Base-by-base conservation (phyloP, 2,113 vertebrate genomes). In the Dipodomys merriami region DNA sequence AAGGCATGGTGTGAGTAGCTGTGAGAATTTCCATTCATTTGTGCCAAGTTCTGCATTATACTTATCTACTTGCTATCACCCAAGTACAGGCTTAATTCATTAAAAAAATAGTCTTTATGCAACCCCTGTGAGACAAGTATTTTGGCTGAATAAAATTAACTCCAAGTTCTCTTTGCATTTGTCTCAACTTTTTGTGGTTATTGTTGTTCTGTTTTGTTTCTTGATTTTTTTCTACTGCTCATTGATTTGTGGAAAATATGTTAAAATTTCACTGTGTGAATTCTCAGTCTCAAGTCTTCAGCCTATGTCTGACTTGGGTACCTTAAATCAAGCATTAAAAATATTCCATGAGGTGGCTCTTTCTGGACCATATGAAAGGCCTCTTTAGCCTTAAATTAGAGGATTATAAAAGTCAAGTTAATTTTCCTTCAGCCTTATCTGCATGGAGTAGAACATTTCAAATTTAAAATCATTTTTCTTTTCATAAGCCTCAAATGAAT, bases 41-140 rank as follows among this genome's bases (percentile, higher is more conserved):
- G 1, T 96, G 97, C 96, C 97, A 98, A 97, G 84, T 97, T 96
- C 95, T 88, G 96, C 96, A 96, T 97, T 94, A 83, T 96, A 95
- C 96, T 97, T 98, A 97, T 97, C 97, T 97, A 92, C 93, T 95
- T 96, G 91, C 96, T 98, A 97, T 98, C 97, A 0, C 95, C 94
- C 92, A 94, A 97, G 97, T 94, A 97, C 97, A 98, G 98, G 93
- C 94, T 96, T 67, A 30, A 87, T 94, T 97, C 95, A 72, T 94
- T 27, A 35, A 39, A 84, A 71, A 95, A 95, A 82, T 97, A 93
- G 7, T 9, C 29, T 97, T 97, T 97, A 77, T 97, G 69, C 49
- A 94, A 94, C 77, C 30, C 80, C 64, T 88, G 60, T 88, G 94
- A 92, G 95, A 96, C 90, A 60, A 94, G 95, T 97, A 91, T 97